Base-by-base conservation (phyloP, 2,797 vertebrate species). In the Sphenopsis melanotis region DNA sequence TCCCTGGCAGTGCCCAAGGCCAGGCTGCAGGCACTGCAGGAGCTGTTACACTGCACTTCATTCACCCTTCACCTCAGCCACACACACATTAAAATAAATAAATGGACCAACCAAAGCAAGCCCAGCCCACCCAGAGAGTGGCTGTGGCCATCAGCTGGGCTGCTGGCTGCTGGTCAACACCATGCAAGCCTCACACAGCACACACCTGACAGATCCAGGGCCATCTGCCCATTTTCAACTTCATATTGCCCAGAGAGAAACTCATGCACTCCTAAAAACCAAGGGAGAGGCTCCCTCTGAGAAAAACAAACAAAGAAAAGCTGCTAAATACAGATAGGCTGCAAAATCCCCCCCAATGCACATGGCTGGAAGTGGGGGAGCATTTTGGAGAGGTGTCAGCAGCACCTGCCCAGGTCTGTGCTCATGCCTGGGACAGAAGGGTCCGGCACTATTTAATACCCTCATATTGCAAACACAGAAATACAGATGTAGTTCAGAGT, bases 161-260 rank as follows among this genome's bases (percentile, higher is more conserved):
- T 50, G 49, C 39, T 36, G 20, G 36, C 39, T 39, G 39, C 39
- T 39, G 13, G 5, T 36, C 76, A 68, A 1, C n/a, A 63, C 16
- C 12, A 30, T 9, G 36, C 60, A 17, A 27, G 44, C 49, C 60
- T 60, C 27, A 3, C 60, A 29, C 11, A 60, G 34, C 46, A 26
- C n/a, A 37, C 5, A 29, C 30, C 14, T 2, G 0, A 17, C 15
- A 49, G 32, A 12, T 3, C 53, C 0, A 0, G 44, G 3, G 21
- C 10, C 49, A 53, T 8, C 32, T 21, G 39, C 18, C 55, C 37
- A 6, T 70, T 27, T 63, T 47, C 82, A 37, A 19, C 34, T 42
- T 89, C 55, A 3, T 9, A 3, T 27, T 30, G 12, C 26, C 29
- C 32, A 26, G 15, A 69, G 10, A 71, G 49, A 71, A 89, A 71